phyloP scores from a whole-genome alignment of 2,888 invertebrate genomes.

The Eumerus sabulonum region DNA sequence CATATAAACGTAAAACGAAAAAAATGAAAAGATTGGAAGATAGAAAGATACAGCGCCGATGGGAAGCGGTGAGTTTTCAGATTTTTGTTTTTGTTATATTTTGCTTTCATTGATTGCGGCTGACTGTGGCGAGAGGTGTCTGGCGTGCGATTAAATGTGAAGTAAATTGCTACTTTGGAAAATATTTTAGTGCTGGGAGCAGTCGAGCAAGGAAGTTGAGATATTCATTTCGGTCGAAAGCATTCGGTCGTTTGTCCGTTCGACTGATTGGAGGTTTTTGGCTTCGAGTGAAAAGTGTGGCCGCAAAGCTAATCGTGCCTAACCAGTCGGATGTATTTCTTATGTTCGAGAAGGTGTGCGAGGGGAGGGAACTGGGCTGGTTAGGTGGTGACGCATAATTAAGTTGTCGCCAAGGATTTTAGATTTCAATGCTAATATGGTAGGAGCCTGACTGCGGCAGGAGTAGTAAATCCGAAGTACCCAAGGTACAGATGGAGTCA shows the following conservation, averaged over 20 bases:
- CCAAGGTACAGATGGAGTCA: no score
- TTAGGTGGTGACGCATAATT: constrained; percentile 45
- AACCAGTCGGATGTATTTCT: no score
- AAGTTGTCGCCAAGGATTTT: constrained; percentile 59
- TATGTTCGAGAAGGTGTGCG: no score
- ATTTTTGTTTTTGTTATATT: background rate
- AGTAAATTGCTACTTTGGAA: constrained; percentile 64
- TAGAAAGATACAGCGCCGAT: constrained; percentile 36
- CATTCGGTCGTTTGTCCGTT: constrained; percentile 18
- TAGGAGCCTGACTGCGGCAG: background rate
- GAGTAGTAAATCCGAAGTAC: no score
- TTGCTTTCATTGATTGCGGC: no score
- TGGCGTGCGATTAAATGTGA: constrained; percentile 55
- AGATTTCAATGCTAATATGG: constrained; percentile 2
- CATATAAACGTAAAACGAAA: no score
- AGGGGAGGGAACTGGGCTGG: constrained; percentile 11
- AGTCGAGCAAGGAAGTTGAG: constrained; percentile 49
- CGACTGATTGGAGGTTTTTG: constrained; percentile 51
- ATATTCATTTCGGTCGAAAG: constrained; percentile 60
- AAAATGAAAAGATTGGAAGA: constrained; percentile 1
- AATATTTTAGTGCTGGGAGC: constrained; percentile 54
- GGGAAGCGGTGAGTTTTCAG: constrained; percentile 23
- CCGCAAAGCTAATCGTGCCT: background rate
- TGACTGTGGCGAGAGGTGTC: constrained; percentile 38
- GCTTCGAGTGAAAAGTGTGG: constrained; percentile 30